Conservation (phyloP, 1,140 invertebrate species). For the Chrysomallon squamiferum region DNA sequence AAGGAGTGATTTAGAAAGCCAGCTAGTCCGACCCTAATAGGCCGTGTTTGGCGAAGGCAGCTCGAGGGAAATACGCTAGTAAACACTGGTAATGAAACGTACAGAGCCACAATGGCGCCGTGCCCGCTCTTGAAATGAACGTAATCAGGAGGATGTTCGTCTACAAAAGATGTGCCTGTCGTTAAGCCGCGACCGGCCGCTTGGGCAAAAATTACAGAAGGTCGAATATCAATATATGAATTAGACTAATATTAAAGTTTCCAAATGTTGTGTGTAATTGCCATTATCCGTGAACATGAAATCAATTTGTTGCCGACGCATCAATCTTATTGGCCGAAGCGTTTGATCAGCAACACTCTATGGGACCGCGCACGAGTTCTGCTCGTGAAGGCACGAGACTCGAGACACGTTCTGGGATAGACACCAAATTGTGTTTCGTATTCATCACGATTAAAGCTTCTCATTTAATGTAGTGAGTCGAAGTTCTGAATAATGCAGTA, state of each 20-base stretch:
- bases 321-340: not conserved
- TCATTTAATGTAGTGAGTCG: not conserved
- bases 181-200: not conserved
- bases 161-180: not conserved
- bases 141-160: not conserved
- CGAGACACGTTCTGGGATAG: conserved; percentile 1
- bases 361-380: not conserved
- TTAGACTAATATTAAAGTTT: conserved; percentile 11
- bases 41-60: not conserved
- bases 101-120: not conserved
- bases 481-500: not conserved
- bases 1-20: conserved; percentile 8
- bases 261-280: conserved; percentile 9
- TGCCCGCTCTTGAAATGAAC: conserved; percentile 2
- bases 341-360: not conserved
- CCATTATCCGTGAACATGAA: conserved; percentile 6
- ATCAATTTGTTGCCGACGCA: conserved; percentile 4
- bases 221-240: conserved; percentile 9
- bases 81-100: conserved; percentile 6
- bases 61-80: not conserved
- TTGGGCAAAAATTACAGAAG: conserved; percentile 8
- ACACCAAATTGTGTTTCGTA: not conserved
- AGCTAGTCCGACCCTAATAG: conserved; percentile 2
- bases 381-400: not conserved
- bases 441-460: conserved; percentile 4